Base-by-base conservation (phyloP, 2,888 invertebrate genomes). In the Lasioglossum leucozonium region DNA sequence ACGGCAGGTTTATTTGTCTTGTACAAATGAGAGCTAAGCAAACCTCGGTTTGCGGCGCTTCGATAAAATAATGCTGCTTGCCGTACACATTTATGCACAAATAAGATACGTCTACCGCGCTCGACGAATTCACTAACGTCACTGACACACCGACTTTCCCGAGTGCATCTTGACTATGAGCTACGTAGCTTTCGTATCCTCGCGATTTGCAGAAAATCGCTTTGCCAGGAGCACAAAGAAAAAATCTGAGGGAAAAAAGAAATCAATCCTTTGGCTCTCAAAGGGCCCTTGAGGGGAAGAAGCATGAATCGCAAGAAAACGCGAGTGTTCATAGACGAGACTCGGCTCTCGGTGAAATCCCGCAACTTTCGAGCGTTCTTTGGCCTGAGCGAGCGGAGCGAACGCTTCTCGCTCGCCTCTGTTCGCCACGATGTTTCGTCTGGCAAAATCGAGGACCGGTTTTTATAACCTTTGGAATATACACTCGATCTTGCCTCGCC, bases 371-470 rank as follows among this genome's bases (percentile, higher is more conserved):
- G 74, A 77, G 72, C 81, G 72, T 82, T 89, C 77, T 78, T 86
- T 72, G 72, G 83, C 77, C 87, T 71, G 81, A 87, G 87, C 81
- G 82, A 81, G 51, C 84, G 86, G 85, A 88, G 86, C 89, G 84
- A 26, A 58, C 82, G 74, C 84, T 67, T 80, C n/a, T n/a, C 77
- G 75, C 79, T 77, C 89, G 74, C 88, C 83, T 86, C 77, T 82
- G 81, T 85, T 88, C 82, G 86, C 84, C 87, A 72, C 88, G 82
- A 81, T 78, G 74, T 82, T 87, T 77, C 89, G 89, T 85, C 86
- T 79, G 80, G 83, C 79, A 79, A 85, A 80, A 80, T 72, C 82
- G 71, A 79, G 82, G 86, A 87, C 86, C 85, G 86, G 86, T 87
- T 87, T 85, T 85, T 87, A 87, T 81, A 85, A 85, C 85, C 85